Conservation (phyloP, 2,113 vertebrate genomes). For the Cebidichthys violaceus region DNA sequence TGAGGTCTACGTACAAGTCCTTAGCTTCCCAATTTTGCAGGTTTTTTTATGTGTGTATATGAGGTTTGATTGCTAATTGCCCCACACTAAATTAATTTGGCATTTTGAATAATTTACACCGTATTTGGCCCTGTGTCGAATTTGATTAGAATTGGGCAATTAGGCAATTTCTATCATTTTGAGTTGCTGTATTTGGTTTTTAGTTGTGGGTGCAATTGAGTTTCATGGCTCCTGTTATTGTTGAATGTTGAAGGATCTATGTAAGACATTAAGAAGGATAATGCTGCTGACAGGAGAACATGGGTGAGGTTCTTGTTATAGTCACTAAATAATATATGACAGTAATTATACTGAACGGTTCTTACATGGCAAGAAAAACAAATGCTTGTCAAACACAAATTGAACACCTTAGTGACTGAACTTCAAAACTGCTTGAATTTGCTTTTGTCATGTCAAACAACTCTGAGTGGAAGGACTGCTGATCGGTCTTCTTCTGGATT, state of each 20-base stretch:
- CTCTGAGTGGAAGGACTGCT: neutral
- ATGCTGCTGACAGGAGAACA: neutral
- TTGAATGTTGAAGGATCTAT: constrained; percentile 8
- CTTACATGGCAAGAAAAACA: neutral
- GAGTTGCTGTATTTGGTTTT: neutral
- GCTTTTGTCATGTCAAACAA: neutral
- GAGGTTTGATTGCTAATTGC: neutral
- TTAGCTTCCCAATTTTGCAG: neutral
- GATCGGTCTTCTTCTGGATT: neutral
- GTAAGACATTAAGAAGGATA: neutral
- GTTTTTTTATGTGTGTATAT: neutral
- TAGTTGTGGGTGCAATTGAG: neutral
- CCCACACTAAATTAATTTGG: neutral
- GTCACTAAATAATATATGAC: neutral
- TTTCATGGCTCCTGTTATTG: constrained; percentile 5
- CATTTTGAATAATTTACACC: constrained; percentile 11
- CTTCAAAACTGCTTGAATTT: neutral
- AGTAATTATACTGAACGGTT: neutral
- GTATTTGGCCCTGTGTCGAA: neutral
- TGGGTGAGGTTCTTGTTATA: neutral
- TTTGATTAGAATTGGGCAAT: constrained; percentile 2
- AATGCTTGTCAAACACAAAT: neutral
- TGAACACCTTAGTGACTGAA: neutral
- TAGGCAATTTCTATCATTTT: neutral
- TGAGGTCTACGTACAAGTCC: neutral